Conservation (phyloP, 1,140 invertebrate species). For the Drosophila pruinosa region DNA sequence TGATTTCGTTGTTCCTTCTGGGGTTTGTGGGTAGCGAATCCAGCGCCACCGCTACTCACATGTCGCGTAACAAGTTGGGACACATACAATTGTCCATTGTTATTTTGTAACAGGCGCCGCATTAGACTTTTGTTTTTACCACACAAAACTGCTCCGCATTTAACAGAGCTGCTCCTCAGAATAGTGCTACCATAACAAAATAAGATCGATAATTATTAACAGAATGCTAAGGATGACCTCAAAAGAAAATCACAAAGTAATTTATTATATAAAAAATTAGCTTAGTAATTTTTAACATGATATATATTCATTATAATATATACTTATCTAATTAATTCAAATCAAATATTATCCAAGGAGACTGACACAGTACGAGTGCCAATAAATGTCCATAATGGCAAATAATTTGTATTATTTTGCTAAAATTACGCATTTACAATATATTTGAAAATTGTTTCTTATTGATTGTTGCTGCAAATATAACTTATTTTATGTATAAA, state of each 20-base stretch:
- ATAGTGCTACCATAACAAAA: background rate
- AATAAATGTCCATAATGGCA: no score
- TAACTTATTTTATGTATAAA: no score
- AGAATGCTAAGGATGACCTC: background rate
- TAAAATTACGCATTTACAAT: no score
- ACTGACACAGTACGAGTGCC: no score
- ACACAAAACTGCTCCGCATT: conserved; percentile 27
- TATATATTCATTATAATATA: background rate
- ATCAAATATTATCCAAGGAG: no score
- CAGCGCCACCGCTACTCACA: conserved; percentile 15
- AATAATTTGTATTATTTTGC: no score
- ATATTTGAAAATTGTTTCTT: no score
- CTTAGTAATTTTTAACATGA: background rate
- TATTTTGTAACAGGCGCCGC: conserved; percentile 54
- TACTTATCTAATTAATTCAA: background rate
- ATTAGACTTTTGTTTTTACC: conserved; percentile 36
- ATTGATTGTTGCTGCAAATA: no score
- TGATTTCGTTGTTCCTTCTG: conserved; percentile 14
- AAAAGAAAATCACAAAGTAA: background rate
- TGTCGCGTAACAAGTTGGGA: conserved; percentile 2
- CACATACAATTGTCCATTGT: conserved; percentile 28
- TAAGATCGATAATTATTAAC: conserved; percentile 2
- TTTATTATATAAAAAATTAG: background rate
- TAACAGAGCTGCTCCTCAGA: conserved; percentile 21
- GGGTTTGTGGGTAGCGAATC: background rate